Conservation (phyloP, 2,797 vertebrate genomes). For the Microctenopoma steveboyesi region DNA sequence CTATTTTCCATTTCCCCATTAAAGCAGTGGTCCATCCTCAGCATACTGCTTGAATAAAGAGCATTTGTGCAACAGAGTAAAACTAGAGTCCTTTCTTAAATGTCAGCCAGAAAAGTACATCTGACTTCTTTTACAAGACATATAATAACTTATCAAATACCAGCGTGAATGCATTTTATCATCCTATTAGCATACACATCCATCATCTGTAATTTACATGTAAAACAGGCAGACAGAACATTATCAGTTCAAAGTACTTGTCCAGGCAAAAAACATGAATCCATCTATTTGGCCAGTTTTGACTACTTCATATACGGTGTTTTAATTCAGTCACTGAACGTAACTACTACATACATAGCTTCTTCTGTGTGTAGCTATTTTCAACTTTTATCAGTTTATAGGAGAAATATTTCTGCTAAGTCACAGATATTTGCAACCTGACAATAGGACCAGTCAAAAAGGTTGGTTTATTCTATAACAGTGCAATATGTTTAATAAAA, state of each 20-base stretch:
- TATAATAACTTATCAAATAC: background rate
- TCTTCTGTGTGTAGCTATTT: too few relatives aligned
- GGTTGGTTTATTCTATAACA: too few relatives aligned
- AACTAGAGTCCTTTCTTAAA: conserved; percentile 14
- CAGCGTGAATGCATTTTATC: background rate
- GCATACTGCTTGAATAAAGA: conserved; percentile 39
- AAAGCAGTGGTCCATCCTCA: conserved; percentile 58
- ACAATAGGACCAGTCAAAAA: too few relatives aligned
- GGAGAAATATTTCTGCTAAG: background rate
- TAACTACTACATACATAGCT: too few relatives aligned
- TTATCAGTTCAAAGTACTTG: too few relatives aligned
- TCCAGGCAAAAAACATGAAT: too few relatives aligned
- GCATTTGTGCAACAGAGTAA: conserved; percentile 34
- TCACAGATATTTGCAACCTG: too few relatives aligned
- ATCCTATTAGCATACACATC: background rate
- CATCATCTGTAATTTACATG: background rate
- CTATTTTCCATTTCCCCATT: conserved; percentile 60
- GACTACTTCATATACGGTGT: too few relatives aligned
- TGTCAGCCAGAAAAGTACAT: conserved; percentile 19
- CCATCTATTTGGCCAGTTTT: too few relatives aligned
- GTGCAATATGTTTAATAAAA: too few relatives aligned
- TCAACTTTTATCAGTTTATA: background rate
- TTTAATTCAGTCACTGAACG: too few relatives aligned
- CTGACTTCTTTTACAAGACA: conserved; percentile 3
- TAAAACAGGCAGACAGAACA: too few relatives aligned